A percentile compares a stretch with the other conserved stretches of the same genome.
Evolutionary conservation across 2,888 invertebrate species (phyloP).

Genomic region (Minunthozetes semirufus): DNA sequence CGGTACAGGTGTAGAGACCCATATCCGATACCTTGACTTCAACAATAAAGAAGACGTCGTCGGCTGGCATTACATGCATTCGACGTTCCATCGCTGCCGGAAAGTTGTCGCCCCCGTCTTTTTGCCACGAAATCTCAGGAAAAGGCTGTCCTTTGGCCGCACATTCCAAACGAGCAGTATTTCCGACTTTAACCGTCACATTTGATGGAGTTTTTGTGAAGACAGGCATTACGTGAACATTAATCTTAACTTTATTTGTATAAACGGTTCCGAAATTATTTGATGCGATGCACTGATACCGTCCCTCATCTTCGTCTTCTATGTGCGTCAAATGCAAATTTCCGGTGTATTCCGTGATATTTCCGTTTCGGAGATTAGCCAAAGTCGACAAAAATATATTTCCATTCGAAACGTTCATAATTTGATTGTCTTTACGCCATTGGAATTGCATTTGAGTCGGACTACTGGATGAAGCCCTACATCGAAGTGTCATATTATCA

Average conservation of each 20-base stretch:
- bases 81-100: conserved; percentile 87
- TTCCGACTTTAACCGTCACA: conserved; percentile 73
- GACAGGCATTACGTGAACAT: conserved; percentile 76
- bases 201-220: conserved; percentile 78
- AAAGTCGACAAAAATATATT: neutral
- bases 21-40: conserved; percentile 79
- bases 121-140: conserved; percentile 83
- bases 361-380: conserved; percentile 27
- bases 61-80: conserved; percentile 83
- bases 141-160: conserved; percentile 79
- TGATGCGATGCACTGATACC: conserved; percentile 85
- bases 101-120: conserved; percentile 83
- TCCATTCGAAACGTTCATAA: conserved; percentile 42
- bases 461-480: conserved; percentile 63
- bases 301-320: conserved; percentile 71
- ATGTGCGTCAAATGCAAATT: conserved; percentile 67
- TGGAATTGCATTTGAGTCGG: conserved; percentile 62
- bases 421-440: conserved; percentile 77
- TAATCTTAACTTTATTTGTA: conserved; percentile 74
- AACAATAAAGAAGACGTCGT: conserved; percentile 86
- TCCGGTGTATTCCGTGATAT: conserved; percentile 53
- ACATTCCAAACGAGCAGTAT: conserved; percentile 79
- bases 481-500: conserved; percentile 71
- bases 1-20: conserved; percentile 88
- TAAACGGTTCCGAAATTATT: conserved; percentile 84